These are phyloP conservation scores for Nicator chloris DNA, from an alignment of 2,113 vertebrate species.

Conservation along the genomic window DNA sequence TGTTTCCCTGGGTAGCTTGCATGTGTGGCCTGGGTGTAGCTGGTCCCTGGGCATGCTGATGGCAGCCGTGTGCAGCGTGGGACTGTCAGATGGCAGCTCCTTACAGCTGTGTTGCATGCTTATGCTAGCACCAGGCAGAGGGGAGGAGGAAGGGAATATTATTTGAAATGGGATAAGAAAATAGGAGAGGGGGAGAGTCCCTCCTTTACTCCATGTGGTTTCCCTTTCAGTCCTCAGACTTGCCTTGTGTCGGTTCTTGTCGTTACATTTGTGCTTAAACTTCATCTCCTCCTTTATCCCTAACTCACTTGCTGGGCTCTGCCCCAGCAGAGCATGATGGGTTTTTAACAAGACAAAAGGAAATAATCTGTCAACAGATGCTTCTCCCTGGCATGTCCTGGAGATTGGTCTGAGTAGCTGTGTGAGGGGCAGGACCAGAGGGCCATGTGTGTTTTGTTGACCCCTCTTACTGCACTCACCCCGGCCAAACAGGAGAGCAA, in stretches of 20 bases:
- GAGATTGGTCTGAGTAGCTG: neutral
- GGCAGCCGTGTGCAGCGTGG: neutral
- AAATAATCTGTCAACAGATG: neutral
- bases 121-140: neutral
- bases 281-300: neutral
- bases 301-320: neutral
- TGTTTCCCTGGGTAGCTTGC: neutral
- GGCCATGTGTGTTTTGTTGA: neutral
- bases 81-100: neutral
- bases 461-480: rapidly evolving
- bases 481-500: neutral
- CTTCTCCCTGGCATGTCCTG: neutral
- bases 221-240: neutral
- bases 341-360: neutral
- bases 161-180: neutral
- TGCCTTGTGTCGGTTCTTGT: neutral
- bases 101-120: neutral
- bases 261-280: neutral
- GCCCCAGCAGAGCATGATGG: neutral
- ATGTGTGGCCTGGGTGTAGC: neutral
- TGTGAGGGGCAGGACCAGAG: neutral
- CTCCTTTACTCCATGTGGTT: neutral
- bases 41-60: neutral
- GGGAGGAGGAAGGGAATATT: neutral
- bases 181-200: neutral